Conservation (phyloP, 1,140 invertebrate species). For the Eciton burchellii region DNA sequence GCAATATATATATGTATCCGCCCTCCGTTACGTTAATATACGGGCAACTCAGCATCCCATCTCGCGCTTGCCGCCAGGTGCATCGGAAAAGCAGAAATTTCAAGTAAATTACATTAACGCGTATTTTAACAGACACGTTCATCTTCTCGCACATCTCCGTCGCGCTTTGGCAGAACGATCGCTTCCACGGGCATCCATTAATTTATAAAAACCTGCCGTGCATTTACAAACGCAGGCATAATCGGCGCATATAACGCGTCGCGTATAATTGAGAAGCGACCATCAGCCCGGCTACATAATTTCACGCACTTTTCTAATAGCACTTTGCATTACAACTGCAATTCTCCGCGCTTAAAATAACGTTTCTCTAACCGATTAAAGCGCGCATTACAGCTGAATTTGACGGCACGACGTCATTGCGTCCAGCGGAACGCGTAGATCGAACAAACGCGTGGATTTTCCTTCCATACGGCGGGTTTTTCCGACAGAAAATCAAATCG, state of each 20-base stretch:
- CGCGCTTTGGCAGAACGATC: not conserved
- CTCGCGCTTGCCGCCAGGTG: constrained; percentile 37
- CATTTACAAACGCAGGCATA: not conserved
- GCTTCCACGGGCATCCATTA: not conserved
- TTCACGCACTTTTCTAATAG: too few species aligned
- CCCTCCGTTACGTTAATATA: constrained; percentile 50
- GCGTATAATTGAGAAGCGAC: not conserved
- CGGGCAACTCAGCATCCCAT: constrained; percentile 42
- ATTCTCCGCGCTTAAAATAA: too few species aligned
- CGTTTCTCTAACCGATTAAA: too few species aligned
- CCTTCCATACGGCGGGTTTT: too few species aligned
- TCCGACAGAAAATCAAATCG: too few species aligned
- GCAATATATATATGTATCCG: constrained; percentile 39
- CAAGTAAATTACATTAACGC: constrained; percentile 51
- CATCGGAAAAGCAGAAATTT: constrained; percentile 48
- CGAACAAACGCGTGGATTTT: too few species aligned
- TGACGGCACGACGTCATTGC: too few species aligned
- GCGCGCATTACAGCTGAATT: too few species aligned
- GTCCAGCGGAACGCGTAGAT: too few species aligned
- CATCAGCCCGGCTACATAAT: too few species aligned
- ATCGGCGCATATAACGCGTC: not conserved
- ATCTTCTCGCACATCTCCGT: not conserved
- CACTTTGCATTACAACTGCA: too few species aligned
- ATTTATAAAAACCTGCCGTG: not conserved
- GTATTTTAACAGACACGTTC: constrained; percentile 15